phyloP scores from a whole-genome alignment of 2,888 invertebrate species.

The Amblyjoppa fuscipennis region DNA sequence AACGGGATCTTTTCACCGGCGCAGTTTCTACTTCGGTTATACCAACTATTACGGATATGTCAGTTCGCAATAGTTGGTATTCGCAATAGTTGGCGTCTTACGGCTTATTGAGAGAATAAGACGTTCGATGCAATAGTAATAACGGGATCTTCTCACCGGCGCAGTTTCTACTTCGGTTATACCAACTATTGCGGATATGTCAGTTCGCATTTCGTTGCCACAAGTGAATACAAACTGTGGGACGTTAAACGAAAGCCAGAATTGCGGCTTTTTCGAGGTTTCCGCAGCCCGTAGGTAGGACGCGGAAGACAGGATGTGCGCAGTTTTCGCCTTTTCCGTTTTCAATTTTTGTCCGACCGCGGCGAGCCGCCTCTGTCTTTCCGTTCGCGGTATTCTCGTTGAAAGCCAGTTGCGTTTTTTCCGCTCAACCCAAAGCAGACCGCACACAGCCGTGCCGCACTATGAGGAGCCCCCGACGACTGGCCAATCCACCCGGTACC shows the following conservation, averaged over 20 bases:
- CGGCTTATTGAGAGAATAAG: too few relatives aligned
- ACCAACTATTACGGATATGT: slow-evolving; percentile 35
- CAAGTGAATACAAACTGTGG: background rate
- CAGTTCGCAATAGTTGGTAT: background rate
- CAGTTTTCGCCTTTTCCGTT: slow-evolving; percentile 24
- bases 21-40: background rate
- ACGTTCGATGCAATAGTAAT: too few relatives aligned
- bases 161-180: too few relatives aligned
- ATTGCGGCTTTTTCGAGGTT: too few relatives aligned
- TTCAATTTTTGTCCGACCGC: background rate
- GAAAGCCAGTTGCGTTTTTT: background rate
- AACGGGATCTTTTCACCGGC: slow-evolving; percentile 25
- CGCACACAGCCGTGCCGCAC: background rate
- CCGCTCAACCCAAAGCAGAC: background rate
- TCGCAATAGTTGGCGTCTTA: too few relatives aligned
- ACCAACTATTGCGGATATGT: background rate
- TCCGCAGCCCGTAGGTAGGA: too few relatives aligned
- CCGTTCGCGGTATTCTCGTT: background rate
- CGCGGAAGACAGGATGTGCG: slow-evolving; percentile 24
- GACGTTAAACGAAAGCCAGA: background rate
- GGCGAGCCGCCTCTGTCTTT: background rate
- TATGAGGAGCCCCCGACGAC: background rate
- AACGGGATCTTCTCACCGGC: too few relatives aligned
- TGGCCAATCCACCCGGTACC: slow-evolving; percentile 37
- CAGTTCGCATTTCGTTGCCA: slow-evolving; percentile 29